Base-by-base conservation (phyloP, 2,113 vertebrate species). In the Psittacula cyanocephala region DNA sequence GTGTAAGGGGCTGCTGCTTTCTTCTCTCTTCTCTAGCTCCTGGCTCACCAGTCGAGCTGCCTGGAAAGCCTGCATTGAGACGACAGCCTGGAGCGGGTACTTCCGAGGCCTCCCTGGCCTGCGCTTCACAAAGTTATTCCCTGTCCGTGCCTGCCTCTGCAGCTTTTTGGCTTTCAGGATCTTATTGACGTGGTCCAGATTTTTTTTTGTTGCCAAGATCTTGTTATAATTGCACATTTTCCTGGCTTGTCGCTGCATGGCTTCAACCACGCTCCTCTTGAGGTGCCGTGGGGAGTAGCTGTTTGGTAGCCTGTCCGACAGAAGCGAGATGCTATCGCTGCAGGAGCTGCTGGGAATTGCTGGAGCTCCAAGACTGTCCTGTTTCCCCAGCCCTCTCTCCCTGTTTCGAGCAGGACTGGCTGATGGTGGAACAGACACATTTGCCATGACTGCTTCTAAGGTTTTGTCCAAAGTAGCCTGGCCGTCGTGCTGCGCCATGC, bases 41-140 rank as follows among this genome's bases (percentile, higher is more conserved):
- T 97, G 97, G 59, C 86, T 81, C 23, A 97, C 93, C 43, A 97
- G 90, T 0, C 95, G 96, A 64, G 97, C 95, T 0, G 97, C 96
- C 83, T 98, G 98, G 53, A 98, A 86, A 3, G 97, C 97, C 14
- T 98, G 98, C 96, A 98, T 94, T 3, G 98, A 97, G 27, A 98
- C 96, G 1, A 97, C 97, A 0, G 98, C 97, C 86, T 98, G 98
- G 63, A 98, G 94, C 0, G 98, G 99, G 95, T 98, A 98, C 85
- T 99, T 99, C 87, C 99, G 97, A 55, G 99, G 99, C 86, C 99
- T 96, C 8, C 99, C 99, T 4, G 99, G 99, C 86, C 99, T 96
- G 33, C 99, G 98, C 97, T 99, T 99, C 85, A 99, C 99, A 31
- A 98, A 98, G 71, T 98, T 98, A 87, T 98, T 98, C 28, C 98